A percentile compares a stretch with the other conserved stretches of the same genome.
Conservation (phyloP, 2,888 invertebrate genomes). For the Catotricha subobsoleta region DNA sequence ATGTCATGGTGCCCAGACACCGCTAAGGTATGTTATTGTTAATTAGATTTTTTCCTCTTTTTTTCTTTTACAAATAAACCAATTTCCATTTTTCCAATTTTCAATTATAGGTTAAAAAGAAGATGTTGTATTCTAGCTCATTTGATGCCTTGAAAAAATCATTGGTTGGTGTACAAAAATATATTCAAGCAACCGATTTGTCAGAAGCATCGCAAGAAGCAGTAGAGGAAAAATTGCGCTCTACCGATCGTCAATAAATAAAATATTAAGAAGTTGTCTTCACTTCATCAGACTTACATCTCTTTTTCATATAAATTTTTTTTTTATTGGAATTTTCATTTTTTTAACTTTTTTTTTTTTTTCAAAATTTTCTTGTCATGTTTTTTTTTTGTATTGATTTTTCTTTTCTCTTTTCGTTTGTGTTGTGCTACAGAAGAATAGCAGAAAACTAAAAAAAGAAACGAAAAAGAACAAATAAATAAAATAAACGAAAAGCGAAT, state of each 20-base stretch:
- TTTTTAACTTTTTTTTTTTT: too few species aligned
- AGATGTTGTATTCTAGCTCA: conserved; percentile 82
- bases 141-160: conserved; percentile 97
- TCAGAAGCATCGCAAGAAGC: conserved; percentile 87
- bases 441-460: too few species aligned
- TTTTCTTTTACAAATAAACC: not conserved
- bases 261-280: too few species aligned
- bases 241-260: conserved; percentile 76
- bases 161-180: conserved; percentile 90
- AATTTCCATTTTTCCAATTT: not conserved
- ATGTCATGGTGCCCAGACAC: conserved; percentile 99
- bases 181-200: conserved; percentile 90
- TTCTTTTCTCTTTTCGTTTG: too few species aligned
- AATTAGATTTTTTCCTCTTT: not conserved
- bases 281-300: too few species aligned
- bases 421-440: too few species aligned
- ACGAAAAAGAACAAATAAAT: too few species aligned
- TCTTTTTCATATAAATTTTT: too few species aligned
- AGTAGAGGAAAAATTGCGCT: conserved; percentile 83
- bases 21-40: conserved; percentile 54
- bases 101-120: conserved; percentile 46
- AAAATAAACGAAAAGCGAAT: too few species aligned
- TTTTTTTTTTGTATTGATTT: too few species aligned
- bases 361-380: too few species aligned
- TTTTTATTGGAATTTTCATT: too few species aligned